These are phyloP conservation scores for Haliclona indistincta DNA, from an alignment of 37 sponge, comb jelly and placozoan genomes.

Conservation along the genomic window DNA sequence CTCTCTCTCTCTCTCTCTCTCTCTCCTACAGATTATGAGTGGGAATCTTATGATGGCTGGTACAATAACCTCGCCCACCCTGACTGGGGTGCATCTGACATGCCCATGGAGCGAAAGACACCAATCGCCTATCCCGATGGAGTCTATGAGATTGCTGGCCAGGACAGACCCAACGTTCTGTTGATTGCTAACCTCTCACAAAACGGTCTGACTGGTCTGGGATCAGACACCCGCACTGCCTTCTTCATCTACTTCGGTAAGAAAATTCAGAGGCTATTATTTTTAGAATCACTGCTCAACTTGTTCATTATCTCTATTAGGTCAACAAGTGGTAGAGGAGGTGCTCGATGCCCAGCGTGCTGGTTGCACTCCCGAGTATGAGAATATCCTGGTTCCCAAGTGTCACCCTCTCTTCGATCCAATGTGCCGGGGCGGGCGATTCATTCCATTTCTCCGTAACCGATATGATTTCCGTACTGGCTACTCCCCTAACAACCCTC, in stretches of 20 bases:
- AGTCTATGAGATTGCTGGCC: conserved; percentile 71
- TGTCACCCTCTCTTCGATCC: conserved; percentile 84
- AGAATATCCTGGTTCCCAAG: conserved; percentile 82
- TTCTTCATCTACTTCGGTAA: conserved; percentile 90
- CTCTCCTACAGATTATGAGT: conserved; percentile 63
- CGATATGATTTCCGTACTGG: conserved; percentile 87
- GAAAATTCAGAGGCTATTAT: background rate
- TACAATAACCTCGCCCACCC: conserved; percentile 95
- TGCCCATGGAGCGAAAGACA: conserved; percentile 81
- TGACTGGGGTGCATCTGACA: conserved; percentile 89
- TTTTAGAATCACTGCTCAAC: background rate
- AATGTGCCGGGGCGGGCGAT: conserved; percentile 61
- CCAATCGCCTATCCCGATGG: conserved; percentile 80
- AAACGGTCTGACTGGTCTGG: conserved; percentile 73
- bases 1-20: background rate
- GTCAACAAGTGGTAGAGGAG: conserved; percentile 96
- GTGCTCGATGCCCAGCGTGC: conserved; percentile 86
- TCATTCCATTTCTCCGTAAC: conserved; percentile 81
- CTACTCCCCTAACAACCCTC: conserved; percentile 80
- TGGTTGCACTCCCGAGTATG: conserved; percentile 93
- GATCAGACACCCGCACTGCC: conserved; percentile 58
- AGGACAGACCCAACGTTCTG: conserved; percentile 63
- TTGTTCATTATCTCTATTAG: conserved; percentile 24
- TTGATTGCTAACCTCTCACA: conserved; percentile 74
- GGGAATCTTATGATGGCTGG: conserved; percentile 91